phyloP scores from a whole-genome alignment of 2,888 invertebrate genomes.

The Chymomyza fuscimana region DNA sequence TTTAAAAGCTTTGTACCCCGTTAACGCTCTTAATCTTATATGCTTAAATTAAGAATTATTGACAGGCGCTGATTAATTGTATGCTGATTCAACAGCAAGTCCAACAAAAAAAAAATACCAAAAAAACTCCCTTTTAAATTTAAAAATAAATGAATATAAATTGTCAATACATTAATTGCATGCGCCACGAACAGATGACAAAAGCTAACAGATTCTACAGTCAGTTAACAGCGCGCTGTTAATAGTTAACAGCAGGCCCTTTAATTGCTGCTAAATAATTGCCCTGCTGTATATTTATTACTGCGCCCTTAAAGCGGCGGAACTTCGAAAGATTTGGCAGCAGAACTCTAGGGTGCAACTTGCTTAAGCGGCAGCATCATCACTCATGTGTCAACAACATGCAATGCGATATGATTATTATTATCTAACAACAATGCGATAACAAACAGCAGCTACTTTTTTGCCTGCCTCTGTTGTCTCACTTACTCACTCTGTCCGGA shows the following conservation, averaged over 20 bases:
- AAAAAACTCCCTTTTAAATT: conserved; percentile 20
- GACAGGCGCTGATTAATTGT: conserved; percentile 69
- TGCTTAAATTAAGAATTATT: conserved; percentile 61
- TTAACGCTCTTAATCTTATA: too few relatives aligned
- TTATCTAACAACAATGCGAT: conserved; percentile 66
- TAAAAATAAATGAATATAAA: conserved; percentile 32
- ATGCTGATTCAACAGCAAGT: conserved; percentile 46
- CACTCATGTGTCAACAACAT: conserved; percentile 73
- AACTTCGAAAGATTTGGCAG: too few relatives aligned
- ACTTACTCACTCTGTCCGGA: conserved; percentile 17
- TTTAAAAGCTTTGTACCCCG: too few relatives aligned
- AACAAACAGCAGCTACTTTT: conserved; percentile 67
- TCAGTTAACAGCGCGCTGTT: background rate
- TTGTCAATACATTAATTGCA: conserved; percentile 55
- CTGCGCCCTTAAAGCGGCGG: conserved; percentile 22
- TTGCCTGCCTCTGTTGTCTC: conserved; percentile 37
- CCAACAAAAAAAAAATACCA: background rate
- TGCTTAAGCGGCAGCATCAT: conserved; percentile 63
- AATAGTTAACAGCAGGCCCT: conserved; percentile 9
- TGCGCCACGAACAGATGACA: conserved; percentile 31
- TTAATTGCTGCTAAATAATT: conserved; percentile 51
- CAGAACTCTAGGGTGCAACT: conserved; percentile 13
- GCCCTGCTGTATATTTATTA: conserved; percentile 48
- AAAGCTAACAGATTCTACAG: background rate
- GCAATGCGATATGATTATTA: conserved; percentile 73